Evolutionary conservation across 1,140 invertebrate genomes (phyloP).

Genomic region (Cherax destructor): DNA sequence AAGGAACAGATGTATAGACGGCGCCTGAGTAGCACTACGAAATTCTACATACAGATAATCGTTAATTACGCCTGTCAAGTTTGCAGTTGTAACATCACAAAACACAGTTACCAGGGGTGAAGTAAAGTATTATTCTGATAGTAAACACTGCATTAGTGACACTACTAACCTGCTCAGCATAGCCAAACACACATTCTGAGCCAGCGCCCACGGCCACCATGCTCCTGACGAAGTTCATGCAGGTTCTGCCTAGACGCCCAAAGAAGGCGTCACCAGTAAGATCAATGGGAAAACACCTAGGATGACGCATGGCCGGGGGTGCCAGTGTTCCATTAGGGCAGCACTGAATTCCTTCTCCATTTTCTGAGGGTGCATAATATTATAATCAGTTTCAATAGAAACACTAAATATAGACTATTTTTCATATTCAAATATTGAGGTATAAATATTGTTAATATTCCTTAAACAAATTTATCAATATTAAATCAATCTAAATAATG

Average conservation of each 20-base stretch:
- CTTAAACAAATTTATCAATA: no score
- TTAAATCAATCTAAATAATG: no score
- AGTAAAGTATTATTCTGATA: no score
- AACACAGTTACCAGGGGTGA: no score
- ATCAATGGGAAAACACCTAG: conserved; percentile 79
- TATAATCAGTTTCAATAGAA: background rate
- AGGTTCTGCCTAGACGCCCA: conserved; percentile 72
- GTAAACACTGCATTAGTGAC: no score
- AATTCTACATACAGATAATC: no score
- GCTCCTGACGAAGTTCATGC: conserved; percentile 75
- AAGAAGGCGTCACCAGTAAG: conserved; percentile 77
- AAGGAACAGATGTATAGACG: no score
- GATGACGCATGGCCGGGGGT: conserved; percentile 73
- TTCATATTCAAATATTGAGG: no score
- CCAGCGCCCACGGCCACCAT: conserved; percentile 73
- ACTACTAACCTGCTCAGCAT: conserved; percentile 72
- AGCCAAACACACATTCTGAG: conserved; percentile 75
- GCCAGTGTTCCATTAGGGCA: conserved; percentile 72
- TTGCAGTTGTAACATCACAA: no score
- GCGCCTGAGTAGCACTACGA: no score
- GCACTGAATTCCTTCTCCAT: conserved; percentile 74
- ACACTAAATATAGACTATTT: background rate
- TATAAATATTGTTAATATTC: no score
- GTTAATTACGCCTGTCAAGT: no score
- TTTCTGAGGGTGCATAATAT: conserved; percentile 26